Percentiles rank a stretch among this genome's conserved stretches.
Conservation (phyloP, 2,888 invertebrate species). For the Meteorus colon region DNA sequence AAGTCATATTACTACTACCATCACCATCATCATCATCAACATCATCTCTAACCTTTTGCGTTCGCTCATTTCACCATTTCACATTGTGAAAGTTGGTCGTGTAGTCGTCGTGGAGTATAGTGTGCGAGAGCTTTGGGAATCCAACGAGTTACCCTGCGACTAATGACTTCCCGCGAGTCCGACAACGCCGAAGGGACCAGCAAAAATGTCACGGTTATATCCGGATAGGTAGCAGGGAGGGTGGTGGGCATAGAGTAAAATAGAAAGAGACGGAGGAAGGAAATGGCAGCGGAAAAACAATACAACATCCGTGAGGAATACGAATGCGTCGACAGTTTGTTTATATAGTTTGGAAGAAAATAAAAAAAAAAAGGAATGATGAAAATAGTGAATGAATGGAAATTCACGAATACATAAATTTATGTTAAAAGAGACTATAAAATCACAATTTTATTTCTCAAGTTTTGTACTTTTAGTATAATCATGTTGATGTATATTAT, state of each 20-base stretch:
- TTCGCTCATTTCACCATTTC: background rate
- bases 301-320: background rate
- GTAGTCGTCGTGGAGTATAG: background rate
- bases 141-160: conserved; percentile 10
- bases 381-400: background rate
- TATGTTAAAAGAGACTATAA: too few species aligned
- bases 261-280: background rate
- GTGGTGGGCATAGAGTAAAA: background rate
- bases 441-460: too few species aligned
- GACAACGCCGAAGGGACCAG: conserved; percentile 15
- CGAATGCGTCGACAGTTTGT: conserved; percentile 5
- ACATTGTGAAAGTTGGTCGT: background rate
- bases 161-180: conserved; percentile 21
- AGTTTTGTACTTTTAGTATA: background rate
- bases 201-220: conserved; percentile 12
- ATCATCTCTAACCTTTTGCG: background rate
- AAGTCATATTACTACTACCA: background rate
- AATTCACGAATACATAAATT: background rate
- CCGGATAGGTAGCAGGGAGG: background rate
- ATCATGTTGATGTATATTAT: background rate
- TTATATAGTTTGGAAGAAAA: background rate
- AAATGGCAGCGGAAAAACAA: background rate
- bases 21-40: background rate
- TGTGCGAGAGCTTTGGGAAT: background rate
- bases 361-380: background rate